A percentile compares a stretch with the other conserved stretches of the same genome.
These are phyloP conservation scores for Leptopilina syphax DNA, from an alignment of 2,888 invertebrate species.

Conservation along the genomic window DNA sequence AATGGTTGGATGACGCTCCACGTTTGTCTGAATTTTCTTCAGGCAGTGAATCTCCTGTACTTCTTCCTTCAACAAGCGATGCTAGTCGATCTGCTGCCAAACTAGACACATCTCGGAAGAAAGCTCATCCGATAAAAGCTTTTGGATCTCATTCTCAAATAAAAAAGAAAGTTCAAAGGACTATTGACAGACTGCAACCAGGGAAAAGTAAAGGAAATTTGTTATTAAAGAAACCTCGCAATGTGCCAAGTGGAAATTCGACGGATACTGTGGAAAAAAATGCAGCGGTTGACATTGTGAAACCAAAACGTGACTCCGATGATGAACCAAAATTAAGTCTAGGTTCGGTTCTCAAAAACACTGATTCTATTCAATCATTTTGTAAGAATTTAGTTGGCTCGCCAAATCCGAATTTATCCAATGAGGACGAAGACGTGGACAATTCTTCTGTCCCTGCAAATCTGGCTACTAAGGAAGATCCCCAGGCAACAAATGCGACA, in stretches of 20 bases:
- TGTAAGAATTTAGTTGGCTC: slow-evolving; percentile 73
- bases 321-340: slow-evolving; percentile 88
- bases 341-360: slow-evolving; percentile 84
- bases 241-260: slow-evolving; percentile 69
- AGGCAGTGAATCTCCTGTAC: slow-evolving; percentile 85
- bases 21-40: slow-evolving; percentile 87
- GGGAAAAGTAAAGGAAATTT: slow-evolving; percentile 93
- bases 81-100: slow-evolving; percentile 81
- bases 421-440: slow-evolving; percentile 76
- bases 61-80: slow-evolving; percentile 67
- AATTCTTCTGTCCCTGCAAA: slow-evolving; percentile 59
- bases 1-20: slow-evolving; percentile 92
- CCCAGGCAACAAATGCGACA: slow-evolving; percentile 54
- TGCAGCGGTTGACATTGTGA: slow-evolving; percentile 80
- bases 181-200: slow-evolving; percentile 90
- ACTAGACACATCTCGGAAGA: slow-evolving; percentile 78
- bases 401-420: slow-evolving; percentile 71
- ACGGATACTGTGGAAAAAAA: slow-evolving; percentile 55
- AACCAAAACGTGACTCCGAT: slow-evolving; percentile 68
- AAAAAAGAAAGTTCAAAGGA: slow-evolving; percentile 84
- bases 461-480: slow-evolving; percentile 62
- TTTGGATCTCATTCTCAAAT: slow-evolving; percentile 70
- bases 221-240: slow-evolving; percentile 82
- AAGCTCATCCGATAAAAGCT: slow-evolving; percentile 76
- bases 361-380: slow-evolving; percentile 73